Evolutionary conservation across 2,888 invertebrate genomes (phyloP).

Genomic region (Tenthredo notha): DNA sequence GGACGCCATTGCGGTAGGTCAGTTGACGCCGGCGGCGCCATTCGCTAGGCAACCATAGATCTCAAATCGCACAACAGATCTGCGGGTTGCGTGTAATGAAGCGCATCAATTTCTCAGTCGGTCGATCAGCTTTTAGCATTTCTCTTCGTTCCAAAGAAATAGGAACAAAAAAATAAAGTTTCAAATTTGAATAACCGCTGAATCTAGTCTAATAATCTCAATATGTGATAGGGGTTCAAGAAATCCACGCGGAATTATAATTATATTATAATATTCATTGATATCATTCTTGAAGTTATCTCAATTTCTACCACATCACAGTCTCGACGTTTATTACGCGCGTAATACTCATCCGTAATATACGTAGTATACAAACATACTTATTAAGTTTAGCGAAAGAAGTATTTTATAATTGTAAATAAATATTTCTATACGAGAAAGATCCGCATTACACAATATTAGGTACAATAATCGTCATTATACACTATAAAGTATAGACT

Average conservation of each 20-base stretch:
- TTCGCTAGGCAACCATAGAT: too few relatives aligned
- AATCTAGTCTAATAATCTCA: not conserved
- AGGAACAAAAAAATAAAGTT: not conserved
- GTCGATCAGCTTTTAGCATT: not conserved
- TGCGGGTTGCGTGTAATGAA: too few relatives aligned
- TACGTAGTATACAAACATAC: not conserved
- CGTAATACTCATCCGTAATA: not conserved
- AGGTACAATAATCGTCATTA: not conserved
- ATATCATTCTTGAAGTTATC: not conserved
- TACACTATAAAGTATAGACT: constrained; percentile 17
- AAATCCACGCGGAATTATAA: not conserved
- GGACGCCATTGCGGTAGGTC: too few relatives aligned
- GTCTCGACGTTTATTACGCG: not conserved
- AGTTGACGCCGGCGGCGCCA: too few relatives aligned
- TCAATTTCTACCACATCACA: constrained; percentile 27
- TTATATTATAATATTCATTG: not conserved
- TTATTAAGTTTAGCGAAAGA: not conserved
- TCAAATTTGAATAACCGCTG: not conserved
- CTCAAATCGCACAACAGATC: too few relatives aligned
- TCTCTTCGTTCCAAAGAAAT: not conserved
- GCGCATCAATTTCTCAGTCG: not conserved
- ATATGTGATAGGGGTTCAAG: not conserved
- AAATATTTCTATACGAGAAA: constrained; percentile 20
- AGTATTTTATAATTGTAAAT: not conserved
- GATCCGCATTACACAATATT: not conserved